Evolutionary conservation across 2,113 vertebrate genomes (phyloP).

Genomic region (Marcusenius ussheri): DNA sequence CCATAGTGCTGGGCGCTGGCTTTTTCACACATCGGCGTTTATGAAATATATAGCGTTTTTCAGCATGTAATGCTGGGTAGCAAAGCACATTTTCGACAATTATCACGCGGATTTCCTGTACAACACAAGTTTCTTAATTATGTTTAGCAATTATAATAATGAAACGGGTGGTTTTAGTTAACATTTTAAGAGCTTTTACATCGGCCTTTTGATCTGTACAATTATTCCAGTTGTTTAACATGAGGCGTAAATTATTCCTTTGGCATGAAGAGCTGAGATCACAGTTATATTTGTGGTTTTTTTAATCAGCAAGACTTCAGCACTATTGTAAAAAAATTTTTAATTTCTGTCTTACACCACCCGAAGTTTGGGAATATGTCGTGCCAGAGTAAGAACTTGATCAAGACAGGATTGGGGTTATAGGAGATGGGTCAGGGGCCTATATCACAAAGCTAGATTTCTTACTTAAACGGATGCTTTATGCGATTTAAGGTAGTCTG

Average conservation of each 20-base stretch:
- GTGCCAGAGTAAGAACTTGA: neutral
- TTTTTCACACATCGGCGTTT: neutral
- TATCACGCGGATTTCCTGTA: neutral
- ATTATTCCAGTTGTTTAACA: neutral
- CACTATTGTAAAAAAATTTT: neutral
- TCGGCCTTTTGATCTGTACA: neutral
- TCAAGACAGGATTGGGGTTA: neutral
- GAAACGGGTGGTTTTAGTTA: neutral
- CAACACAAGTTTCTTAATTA: neutral
- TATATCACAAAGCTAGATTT: neutral
- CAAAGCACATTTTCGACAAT: neutral
- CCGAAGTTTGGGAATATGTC: neutral
- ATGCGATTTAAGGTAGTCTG: neutral
- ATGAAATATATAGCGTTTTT: neutral
- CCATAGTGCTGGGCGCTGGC: neutral
- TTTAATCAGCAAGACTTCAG: neutral
- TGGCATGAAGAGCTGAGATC: neutral
- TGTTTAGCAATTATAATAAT: neutral
- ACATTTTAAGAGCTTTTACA: neutral
- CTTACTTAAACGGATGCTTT: neutral
- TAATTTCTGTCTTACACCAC: neutral
- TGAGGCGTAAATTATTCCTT: neutral
- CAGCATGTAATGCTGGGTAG: neutral
- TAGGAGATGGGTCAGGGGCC: neutral
- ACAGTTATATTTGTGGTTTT: neutral